Evolutionary conservation across 2,113 vertebrate genomes (phyloP).

Genomic region (Amazona vittata): DNA sequence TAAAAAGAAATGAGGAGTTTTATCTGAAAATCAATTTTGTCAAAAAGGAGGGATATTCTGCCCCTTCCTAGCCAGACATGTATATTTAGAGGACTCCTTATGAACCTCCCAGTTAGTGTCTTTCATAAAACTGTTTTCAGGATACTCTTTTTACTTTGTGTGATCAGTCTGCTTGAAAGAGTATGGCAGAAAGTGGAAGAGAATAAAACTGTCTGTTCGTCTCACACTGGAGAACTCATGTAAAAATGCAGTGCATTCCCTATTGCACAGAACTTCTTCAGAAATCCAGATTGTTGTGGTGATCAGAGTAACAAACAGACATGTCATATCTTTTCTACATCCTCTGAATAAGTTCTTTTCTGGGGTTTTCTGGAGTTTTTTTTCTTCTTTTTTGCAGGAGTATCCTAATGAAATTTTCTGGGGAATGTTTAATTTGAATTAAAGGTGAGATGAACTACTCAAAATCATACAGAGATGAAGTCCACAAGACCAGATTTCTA

Average conservation of each 20-base stretch:
- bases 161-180: not conserved
- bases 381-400: not conserved
- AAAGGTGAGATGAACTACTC: not conserved
- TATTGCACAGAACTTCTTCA: not conserved
- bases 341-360: not conserved
- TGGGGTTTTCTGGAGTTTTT: not conserved
- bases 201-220: not conserved
- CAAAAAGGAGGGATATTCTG: not conserved
- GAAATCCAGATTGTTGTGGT: not conserved
- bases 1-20: not conserved
- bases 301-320: not conserved
- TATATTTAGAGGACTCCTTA: not conserved
- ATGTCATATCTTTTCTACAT: not conserved
- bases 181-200: not conserved
- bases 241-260: not conserved
- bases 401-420: not conserved
- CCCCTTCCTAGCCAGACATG: not conserved
- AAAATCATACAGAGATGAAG: not conserved
- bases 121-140: not conserved
- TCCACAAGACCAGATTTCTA: not conserved
- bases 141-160: not conserved
- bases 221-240: not conserved
- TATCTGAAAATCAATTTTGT: not conserved
- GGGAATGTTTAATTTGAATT: not conserved
- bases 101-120: not conserved